Evolutionary conservation across 2,888 invertebrate species (phyloP), one percentile per base, ranked within the genome.

Genomic region (Carcina quercana): DNA sequence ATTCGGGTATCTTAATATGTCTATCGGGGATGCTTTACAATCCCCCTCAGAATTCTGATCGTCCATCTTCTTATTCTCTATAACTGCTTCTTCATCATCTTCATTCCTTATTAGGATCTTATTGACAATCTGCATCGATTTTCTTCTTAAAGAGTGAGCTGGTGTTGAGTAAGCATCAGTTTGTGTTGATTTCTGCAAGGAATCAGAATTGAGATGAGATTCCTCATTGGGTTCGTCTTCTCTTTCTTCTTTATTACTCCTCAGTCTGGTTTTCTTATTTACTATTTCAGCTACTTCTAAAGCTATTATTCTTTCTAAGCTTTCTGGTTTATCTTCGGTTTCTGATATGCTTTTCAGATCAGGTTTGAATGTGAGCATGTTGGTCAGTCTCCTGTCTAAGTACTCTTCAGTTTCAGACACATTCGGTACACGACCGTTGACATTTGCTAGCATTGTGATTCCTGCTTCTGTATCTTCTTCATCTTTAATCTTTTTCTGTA

Each of bases 1-100:
- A 59, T 89, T 89, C 0, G 89, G 88, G 56, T 89, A 88, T 47
- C 85, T 75, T 36, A 89, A 86, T 25, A 89, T 69, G 54, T 90
- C 89, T 52, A 89, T 58, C 0, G 86, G 86, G n/a, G 87, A 87
- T 1, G 87, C 88, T 39, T 86, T 84, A 15, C 76, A 75, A 42
- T 82, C 76, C 21, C 72, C 75, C 53, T 79, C 76, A 0, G 79
- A 79, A 41, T 75, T 76, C 43, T 78, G 64, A 37, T 80, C 76
- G 35, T 82, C 78, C 61, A 79, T 75, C 39, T 49, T 69, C 24
- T 66, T 76, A 46, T 73, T 71, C 27, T 76, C 76, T 5, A 65
- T 38, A 0, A 54, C 28, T 43, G 72, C 68, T 28, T 71, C 68
- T 22, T 68, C 65, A 6, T 30, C 58, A 15, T 63, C 54, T 15